phyloP scores from a whole-genome alignment of 2,797 vertebrate genomes.

The Lagocephalus sceleratus region DNA sequence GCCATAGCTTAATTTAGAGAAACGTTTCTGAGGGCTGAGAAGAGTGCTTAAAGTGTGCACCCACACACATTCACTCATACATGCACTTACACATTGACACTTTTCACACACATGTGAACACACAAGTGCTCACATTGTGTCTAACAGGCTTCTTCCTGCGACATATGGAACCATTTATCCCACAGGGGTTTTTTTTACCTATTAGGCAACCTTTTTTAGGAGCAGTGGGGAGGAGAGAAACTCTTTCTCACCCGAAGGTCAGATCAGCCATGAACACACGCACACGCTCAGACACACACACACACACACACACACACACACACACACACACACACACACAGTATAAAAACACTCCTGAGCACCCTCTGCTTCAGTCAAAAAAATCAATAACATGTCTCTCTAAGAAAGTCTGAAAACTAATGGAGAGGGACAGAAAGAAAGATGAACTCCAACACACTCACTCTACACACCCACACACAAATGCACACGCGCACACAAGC shows the following conservation, averaged over 20 bases:
- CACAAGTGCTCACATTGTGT: slow-evolving; percentile 16
- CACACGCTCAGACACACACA: no score
- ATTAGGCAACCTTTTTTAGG: slow-evolving; percentile 61
- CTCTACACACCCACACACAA: no score
- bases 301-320: slow-evolving; percentile 3
- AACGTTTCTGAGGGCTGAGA: no score
- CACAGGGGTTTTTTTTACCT: slow-evolving; percentile 42
- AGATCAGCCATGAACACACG: slow-evolving; percentile 20
- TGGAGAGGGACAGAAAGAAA: slow-evolving; percentile 50
- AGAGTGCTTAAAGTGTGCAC: not conserved
- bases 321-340: slow-evolving; percentile 3
- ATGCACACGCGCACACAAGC: slow-evolving; percentile 17
- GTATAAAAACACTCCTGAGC: slow-evolving; percentile 21
- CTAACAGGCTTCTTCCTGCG: slow-evolving; percentile 1
- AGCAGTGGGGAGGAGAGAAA: slow-evolving; percentile 44
- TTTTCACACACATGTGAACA: not conserved
- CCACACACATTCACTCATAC: not conserved
- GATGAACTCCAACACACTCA: no score
- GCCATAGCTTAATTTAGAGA: no score
- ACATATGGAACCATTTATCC: slow-evolving; percentile 76
- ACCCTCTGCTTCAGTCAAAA: slow-evolving; percentile 35
- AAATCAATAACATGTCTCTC: slow-evolving; percentile 70
- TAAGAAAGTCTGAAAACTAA: slow-evolving; percentile 58
- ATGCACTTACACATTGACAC: not conserved
- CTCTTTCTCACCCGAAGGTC: slow-evolving; percentile 55